Base-by-base conservation (phyloP, 2,113 vertebrate genomes). In the Salvelinus fontinalis region DNA sequence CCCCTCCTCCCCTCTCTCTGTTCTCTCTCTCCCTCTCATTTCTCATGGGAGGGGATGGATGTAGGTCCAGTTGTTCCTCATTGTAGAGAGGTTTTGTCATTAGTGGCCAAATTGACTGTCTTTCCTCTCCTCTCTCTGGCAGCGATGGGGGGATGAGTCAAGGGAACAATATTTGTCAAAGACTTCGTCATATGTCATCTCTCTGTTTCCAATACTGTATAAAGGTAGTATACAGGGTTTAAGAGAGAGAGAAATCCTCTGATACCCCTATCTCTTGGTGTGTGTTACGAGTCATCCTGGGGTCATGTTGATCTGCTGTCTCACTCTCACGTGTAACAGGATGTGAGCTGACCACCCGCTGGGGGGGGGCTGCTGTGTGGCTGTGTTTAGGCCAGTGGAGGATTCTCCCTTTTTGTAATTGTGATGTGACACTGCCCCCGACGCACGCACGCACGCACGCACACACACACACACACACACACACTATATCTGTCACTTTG, bases 21-120 rank as follows among this genome's bases (percentile, higher is more conserved):
- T 39, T 49, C 31, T 70, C 48, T n/a, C 31, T 27, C 7, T 48
- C 29, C 39, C 26, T 64, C 66, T 26, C 62, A 73, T 74, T 5
- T 68, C 67, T 49, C 1, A 2, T 54, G 51, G 49, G 51, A 54
- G 16, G 51, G 22, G 4, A 27, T 11, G 74, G 59, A 75, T 81
- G 81, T 88, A 88, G 86, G 70, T 82, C 80, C 83, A 80, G 84
- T 88, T 84, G 85, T 66, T 67, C 76, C 77, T 81, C 83, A 80
- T 88, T 84, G 83, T 81, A 76, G 81, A 70, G 76, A 86, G 75
- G 75, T 12, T 20, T n/a, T 71, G 78, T 85, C 80, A 82, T 39
- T 49, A 59, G 72, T 79, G 83, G 78, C 67, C 81, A 84, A 86
- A 85, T 83, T 67, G 87, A 82, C 78, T 79, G 22, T 31, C 39